Evolutionary conservation across 2,888 invertebrate species (phyloP).

Genomic region (Phaonia tiefii): DNA sequence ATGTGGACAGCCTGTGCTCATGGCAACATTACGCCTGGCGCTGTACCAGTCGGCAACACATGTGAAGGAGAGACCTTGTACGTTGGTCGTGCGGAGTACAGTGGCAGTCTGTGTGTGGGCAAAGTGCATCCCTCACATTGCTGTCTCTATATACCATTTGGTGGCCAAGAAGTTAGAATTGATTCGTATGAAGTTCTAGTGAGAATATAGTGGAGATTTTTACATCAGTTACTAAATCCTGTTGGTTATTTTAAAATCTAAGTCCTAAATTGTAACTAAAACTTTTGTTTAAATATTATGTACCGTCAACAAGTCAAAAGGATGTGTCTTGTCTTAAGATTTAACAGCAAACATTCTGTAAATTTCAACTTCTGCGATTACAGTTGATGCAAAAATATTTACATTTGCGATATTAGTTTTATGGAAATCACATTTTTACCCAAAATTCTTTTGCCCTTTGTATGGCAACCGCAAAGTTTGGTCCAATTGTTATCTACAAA

Average conservation of each 20-base stretch:
- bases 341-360: too few relatives aligned
- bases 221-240: too few relatives aligned
- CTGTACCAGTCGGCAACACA: conserved; percentile 78
- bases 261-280: too few relatives aligned
- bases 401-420: too few relatives aligned
- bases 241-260: too few relatives aligned
- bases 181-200: conserved; percentile 87
- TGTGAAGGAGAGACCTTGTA: conserved; percentile 81
- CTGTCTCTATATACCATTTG: conserved; percentile 85
- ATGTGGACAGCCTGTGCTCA: conserved; percentile 70
- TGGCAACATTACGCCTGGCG: conserved; percentile 70
- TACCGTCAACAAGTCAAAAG: too few relatives aligned
- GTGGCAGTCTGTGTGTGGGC: conserved; percentile 77
- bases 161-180: conserved; percentile 85
- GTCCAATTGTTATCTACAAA: conserved; percentile 4
- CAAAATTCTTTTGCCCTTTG: conserved; percentile 10
- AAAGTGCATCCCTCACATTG: conserved; percentile 85
- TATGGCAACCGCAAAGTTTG: background rate
- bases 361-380: too few relatives aligned
- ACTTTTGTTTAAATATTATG: too few relatives aligned
- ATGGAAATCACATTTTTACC: background rate
- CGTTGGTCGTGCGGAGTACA: conserved; percentile 81
- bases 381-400: too few relatives aligned
- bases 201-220: conserved; percentile 62
- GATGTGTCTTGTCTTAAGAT: too few relatives aligned